Percentiles rank a stretch among this genome's conserved stretches.
Conservation (phyloP, 92 coral and sea anemone genomes). For the Phenganax subtilis region DNA sequence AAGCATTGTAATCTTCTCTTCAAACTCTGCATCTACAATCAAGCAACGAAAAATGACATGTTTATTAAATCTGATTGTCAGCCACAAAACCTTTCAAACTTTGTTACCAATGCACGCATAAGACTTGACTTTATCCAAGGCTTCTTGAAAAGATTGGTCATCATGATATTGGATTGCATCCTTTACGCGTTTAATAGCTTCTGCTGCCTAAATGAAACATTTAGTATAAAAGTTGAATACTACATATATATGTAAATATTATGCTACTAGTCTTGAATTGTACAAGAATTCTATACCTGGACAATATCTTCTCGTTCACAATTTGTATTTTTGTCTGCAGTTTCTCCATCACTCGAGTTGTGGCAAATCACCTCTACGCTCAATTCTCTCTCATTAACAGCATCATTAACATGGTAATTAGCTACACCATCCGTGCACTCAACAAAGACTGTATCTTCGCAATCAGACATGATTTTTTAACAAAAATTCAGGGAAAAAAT, state of each 20-base stretch:
- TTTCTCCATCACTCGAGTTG: not conserved
- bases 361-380: constrained; percentile 17
- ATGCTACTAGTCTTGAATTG: not conserved
- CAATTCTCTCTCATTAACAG: not conserved
- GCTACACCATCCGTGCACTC: constrained; percentile 1
- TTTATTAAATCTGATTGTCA: not conserved
- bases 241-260: not conserved
- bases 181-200: constrained; percentile 16
- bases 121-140: constrained; percentile 29
- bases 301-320: constrained; percentile 31
- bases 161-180: constrained; percentile 29
- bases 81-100: not conserved
- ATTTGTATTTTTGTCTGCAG: not conserved
- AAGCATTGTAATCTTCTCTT: constrained; percentile 21
- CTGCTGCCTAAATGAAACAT: not conserved
- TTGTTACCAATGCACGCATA: constrained; percentile 28
- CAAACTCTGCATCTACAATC: constrained; percentile 24
- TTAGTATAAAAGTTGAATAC: not conserved
- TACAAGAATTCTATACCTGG: not conserved
- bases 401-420: not conserved
- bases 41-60: not conserved
- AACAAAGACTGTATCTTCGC: constrained; percentile 25
- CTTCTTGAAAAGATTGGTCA: constrained; percentile 33
- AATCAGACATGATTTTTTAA: constrained; percentile 14
- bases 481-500: not conserved